phyloP scores from a whole-genome alignment of 1,140 invertebrate genomes.

The Thaumetopoea pityocampa region DNA sequence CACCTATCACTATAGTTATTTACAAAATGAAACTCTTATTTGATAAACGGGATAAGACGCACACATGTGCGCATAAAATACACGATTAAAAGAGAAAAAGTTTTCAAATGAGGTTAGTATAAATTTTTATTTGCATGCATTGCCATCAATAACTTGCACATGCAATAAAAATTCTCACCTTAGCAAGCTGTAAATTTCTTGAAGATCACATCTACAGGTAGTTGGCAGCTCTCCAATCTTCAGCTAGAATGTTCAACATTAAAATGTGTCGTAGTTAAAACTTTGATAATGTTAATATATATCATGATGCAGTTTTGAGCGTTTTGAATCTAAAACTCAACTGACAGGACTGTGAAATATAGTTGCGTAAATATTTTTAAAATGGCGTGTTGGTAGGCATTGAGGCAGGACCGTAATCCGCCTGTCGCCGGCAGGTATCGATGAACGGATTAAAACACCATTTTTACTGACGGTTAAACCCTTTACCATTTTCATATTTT shows the following conservation, averaged over 20 bases:
- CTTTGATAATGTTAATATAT: slow-evolving; percentile 40
- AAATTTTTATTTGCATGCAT: slow-evolving; percentile 31
- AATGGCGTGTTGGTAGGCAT: slow-evolving; percentile 38
- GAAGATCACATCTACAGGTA: slow-evolving; percentile 61
- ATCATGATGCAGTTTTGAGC: slow-evolving; percentile 3
- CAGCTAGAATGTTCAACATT: slow-evolving; percentile 52
- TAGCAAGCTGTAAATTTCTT: slow-evolving; percentile 42
- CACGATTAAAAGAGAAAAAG: slow-evolving; percentile 32
- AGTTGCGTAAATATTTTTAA: slow-evolving; percentile 32
- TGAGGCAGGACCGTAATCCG: slow-evolving; percentile 49
- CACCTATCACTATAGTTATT: slow-evolving; percentile 46
- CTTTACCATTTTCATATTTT: slow-evolving; percentile 42
- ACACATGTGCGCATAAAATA: slow-evolving; percentile 40
- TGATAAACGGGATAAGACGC: slow-evolving; percentile 54
- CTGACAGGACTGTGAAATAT: slow-evolving; percentile 22
- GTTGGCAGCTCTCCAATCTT: slow-evolving; percentile 62
- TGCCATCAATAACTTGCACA: slow-evolving; percentile 23
- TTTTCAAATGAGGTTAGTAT: slow-evolving; percentile 16
- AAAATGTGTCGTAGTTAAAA: slow-evolving; percentile 44
- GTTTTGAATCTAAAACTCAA: slow-evolving; percentile 12
- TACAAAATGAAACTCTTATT: slow-evolving; percentile 49
- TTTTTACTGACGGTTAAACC: slow-evolving; percentile 58
- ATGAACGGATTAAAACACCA: slow-evolving; percentile 66
- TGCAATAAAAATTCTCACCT: slow-evolving; percentile 47
- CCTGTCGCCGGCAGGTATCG: slow-evolving; percentile 55